Conservation (phyloP, 2,888 invertebrate species). For the Orthosia incerta region DNA sequence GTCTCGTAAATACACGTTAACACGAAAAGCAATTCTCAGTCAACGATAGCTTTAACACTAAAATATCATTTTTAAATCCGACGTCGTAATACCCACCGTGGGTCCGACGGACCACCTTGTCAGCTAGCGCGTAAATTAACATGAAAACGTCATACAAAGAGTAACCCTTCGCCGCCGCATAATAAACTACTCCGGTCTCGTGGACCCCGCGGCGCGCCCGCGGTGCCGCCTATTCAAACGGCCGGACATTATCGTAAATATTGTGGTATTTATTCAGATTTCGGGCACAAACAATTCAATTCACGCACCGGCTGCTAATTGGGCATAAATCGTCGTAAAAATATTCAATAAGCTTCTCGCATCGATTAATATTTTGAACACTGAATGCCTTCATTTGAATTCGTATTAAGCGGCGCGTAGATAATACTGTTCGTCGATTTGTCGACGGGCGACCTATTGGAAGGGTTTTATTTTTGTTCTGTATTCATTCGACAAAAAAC, state of each 20-base stretch:
- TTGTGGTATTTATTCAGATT: conserved; percentile 90
- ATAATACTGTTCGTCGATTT: conserved; percentile 82
- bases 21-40: conserved; percentile 69
- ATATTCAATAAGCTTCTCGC: conserved; percentile 89
- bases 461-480: conserved; percentile 75
- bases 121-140: conserved; percentile 84
- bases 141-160: conserved; percentile 88
- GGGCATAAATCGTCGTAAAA: conserved; percentile 89
- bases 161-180: conserved; percentile 87
- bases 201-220: conserved; percentile 82
- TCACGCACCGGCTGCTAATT: conserved; percentile 89
- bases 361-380: conserved; percentile 87
- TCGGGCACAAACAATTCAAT: conserved; percentile 90
- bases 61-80: conserved; percentile 85
- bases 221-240: conserved; percentile 84
- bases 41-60: conserved; percentile 85
- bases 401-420: conserved; percentile 83
- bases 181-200: conserved; percentile 79
- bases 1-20: conserved; percentile 53
- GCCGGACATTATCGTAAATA: conserved; percentile 90
- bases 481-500: conserved; percentile 65
- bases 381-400: conserved; percentile 87
- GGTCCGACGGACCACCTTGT: conserved; percentile 86
- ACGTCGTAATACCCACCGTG: conserved; percentile 65
- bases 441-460: conserved; percentile 76